phyloP scores from a whole-genome alignment of 1,140 invertebrate genomes.

The Nasonia vitripennis region DNA sequence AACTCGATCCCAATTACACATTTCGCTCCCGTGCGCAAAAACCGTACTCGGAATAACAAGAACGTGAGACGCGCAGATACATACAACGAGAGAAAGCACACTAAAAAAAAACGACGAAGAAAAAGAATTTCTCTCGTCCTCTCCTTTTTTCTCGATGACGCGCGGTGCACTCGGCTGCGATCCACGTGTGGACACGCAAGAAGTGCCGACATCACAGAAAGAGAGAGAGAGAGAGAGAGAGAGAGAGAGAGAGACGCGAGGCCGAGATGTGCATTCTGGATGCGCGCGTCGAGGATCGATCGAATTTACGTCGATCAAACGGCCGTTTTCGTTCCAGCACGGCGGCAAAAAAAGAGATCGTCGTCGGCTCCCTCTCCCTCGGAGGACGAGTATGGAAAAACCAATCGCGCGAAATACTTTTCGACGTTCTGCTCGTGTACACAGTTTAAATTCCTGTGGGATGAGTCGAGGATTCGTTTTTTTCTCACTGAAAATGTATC shows the following conservation, averaged over 20 bases:
- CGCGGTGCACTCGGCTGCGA: constrained; percentile 45
- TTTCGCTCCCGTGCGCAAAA: constrained; percentile 14
- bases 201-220: constrained; percentile 46
- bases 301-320: constrained; percentile 50
- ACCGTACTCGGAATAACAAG: constrained; percentile 34
- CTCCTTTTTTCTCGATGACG: constrained; percentile 20
- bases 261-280: constrained; percentile 29
- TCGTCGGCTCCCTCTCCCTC: background rate
- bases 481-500: no score
- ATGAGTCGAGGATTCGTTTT: no score
- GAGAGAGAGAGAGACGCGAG: constrained; percentile 9
- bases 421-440: background rate
- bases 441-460: no score
- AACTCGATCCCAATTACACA: constrained; percentile 7
- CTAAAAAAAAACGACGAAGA: background rate
- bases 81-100: background rate
- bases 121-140: constrained; percentile 4
- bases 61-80: constrained; percentile 5
- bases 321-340: constrained; percentile 15
- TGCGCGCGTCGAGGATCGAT: constrained; percentile 33
- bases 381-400: constrained; percentile 16
- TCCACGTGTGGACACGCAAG: constrained; percentile 58
- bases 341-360: background rate
- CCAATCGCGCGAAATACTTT: background rate
- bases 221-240: constrained; percentile 10